phyloP scores from a whole-genome alignment of 2,113 vertebrate species.

The Sardina pilchardus region DNA sequence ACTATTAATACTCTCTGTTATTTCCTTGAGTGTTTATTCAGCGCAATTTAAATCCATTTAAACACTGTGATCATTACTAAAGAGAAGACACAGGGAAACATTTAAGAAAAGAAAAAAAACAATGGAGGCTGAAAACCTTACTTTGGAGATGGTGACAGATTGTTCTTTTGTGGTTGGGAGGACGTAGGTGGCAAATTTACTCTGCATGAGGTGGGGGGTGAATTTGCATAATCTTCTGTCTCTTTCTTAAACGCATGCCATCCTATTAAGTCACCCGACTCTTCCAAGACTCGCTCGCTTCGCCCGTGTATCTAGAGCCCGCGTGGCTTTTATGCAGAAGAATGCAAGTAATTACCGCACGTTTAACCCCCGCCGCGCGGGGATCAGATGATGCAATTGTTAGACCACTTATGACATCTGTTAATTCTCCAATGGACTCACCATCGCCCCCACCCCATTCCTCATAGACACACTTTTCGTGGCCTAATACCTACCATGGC shows the following conservation, averaged over 20 bases:
- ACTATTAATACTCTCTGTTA: background rate
- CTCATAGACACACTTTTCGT: background rate
- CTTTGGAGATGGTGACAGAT: constrained; percentile 29
- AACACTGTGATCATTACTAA: background rate
- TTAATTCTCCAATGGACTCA: constrained; percentile 2
- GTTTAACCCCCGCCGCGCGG: constrained; percentile 58
- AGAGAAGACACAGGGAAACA: background rate
- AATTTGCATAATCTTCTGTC: constrained; percentile 69
- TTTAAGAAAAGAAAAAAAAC: background rate
- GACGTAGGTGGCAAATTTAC: constrained; percentile 31
- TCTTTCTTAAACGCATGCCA: constrained; percentile 51
- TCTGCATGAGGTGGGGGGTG: constrained; percentile 39
- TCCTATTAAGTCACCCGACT: background rate
- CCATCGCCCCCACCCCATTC: background rate
- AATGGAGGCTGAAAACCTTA: background rate
- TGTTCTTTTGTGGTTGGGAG: constrained; percentile 36
- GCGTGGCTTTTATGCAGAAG: constrained; percentile 50
- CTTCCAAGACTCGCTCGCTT: constrained; percentile 41
- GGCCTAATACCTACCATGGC: background rate
- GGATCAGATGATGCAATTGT: constrained; percentile 48
- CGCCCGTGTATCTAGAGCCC: constrained; percentile 31
- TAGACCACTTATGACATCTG: constrained; percentile 64
- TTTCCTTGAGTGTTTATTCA: background rate
- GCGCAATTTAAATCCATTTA: background rate
- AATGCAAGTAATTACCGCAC: constrained; percentile 60